A percentile compares a stretch with the other conserved stretches of the same genome.
Evolutionary conservation across 2,888 invertebrate genomes (phyloP).

Genomic region (Polia nebulosa): DNA sequence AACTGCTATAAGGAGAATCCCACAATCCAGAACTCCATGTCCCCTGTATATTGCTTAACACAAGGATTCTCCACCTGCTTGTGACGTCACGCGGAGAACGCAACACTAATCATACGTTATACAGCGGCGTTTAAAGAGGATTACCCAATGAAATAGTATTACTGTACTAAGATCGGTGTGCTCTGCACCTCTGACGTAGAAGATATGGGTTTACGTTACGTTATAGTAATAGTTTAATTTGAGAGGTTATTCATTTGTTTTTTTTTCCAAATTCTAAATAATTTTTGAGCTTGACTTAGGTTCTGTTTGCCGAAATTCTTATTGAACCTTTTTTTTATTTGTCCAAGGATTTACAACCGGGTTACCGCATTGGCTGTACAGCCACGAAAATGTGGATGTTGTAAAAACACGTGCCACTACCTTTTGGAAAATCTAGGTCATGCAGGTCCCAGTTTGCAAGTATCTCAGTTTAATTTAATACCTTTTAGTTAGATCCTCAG

Average conservation of each 20-base stretch:
- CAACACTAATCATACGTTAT: slow-evolving; percentile 14
- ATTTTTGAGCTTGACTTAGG: too few relatives aligned
- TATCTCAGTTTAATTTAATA: too few relatives aligned
- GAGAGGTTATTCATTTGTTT: too few relatives aligned
- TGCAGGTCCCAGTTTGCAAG: too few relatives aligned
- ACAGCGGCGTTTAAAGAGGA: slow-evolving; percentile 15
- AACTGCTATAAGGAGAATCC: neutral
- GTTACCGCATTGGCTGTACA: neutral
- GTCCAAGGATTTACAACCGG: neutral
- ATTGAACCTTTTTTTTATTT: neutral
- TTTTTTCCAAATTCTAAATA: too few relatives aligned
- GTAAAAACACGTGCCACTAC: neutral
- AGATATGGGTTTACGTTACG: neutral
- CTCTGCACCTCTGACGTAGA: neutral
- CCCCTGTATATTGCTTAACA: neutral
- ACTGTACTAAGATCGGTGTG: neutral
- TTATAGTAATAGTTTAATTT: too few relatives aligned
- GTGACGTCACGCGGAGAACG: neutral
- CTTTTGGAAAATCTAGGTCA: too few relatives aligned
- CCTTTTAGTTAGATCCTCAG: too few relatives aligned
- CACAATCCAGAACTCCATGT: neutral
- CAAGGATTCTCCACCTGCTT: neutral
- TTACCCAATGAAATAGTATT: slow-evolving; percentile 19
- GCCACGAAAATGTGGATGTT: neutral
- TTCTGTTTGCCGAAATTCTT: neutral